These are phyloP conservation scores for Delichon dasypus DNA, from an alignment of 2,797 vertebrate species.

Conservation along the genomic window DNA sequence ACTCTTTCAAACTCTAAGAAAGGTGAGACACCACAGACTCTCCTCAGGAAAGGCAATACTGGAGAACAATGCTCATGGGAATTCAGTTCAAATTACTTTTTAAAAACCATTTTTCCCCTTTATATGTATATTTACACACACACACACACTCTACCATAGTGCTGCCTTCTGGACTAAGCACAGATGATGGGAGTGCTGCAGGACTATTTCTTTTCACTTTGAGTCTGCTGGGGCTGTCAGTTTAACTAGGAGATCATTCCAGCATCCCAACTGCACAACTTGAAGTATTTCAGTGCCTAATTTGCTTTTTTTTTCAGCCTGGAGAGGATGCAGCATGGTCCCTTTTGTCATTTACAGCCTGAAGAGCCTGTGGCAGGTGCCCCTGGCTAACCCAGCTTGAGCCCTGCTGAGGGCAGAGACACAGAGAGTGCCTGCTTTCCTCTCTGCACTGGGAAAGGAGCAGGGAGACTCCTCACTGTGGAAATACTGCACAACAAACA, in stretches of 20 bases:
- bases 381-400: neutral
- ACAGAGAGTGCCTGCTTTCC: neutral
- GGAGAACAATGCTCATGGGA: neutral
- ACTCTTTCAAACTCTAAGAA: neutral
- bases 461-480: neutral
- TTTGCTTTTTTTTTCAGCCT: neutral
- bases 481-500: neutral
- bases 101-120: accelerated
- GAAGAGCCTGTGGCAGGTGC: neutral
- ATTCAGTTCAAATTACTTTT: neutral
- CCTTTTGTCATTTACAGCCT: neutral
- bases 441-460: neutral
- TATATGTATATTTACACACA: neutral
- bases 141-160: accelerated
- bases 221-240: neutral
- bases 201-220: neutral
- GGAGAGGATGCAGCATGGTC: neutral
- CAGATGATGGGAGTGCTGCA: neutral
- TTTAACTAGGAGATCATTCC: neutral
- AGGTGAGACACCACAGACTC: neutral
- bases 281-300: neutral
- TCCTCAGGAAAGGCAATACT: neutral
- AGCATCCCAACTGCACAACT: neutral
- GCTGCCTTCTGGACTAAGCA: neutral
- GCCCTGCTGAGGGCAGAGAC: neutral